These are phyloP conservation scores for Phrynocephalus guinanensis DNA, from an alignment of 2,797 vertebrate genomes.

Conservation along the genomic window DNA sequence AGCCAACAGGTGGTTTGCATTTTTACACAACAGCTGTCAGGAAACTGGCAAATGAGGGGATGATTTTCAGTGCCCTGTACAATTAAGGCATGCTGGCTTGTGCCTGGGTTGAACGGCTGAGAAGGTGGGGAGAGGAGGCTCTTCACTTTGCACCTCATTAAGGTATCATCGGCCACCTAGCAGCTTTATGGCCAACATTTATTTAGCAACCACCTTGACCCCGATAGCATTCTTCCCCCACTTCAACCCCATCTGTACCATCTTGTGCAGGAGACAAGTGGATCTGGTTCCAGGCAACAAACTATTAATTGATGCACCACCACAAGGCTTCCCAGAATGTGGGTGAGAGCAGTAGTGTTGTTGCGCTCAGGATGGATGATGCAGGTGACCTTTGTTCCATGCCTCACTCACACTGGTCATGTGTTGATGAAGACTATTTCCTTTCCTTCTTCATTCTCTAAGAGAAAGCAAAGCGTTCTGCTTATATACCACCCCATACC, in stretches of 20 bases:
- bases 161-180: background rate
- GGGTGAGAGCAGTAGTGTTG: background rate
- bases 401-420: too few relatives aligned
- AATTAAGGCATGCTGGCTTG: too few relatives aligned
- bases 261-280: background rate
- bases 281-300: background rate
- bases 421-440: background rate
- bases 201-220: background rate
- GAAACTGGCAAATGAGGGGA: too few relatives aligned
- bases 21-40: background rate
- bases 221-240: background rate
- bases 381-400: slow-evolving; percentile 2
- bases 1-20: background rate
- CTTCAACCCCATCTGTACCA: background rate
- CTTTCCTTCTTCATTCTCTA: fast-evolving
- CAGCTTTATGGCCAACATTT: background rate
- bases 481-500: too few relatives aligned
- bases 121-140: background rate
- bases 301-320: background rate
- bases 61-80: too few relatives aligned
- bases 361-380: slow-evolving; percentile 10
- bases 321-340: background rate
- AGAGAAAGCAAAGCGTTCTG: background rate
- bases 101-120: background rate
- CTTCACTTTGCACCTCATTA: background rate